Evolutionary conservation across 2,888 invertebrate species (phyloP).

Genomic region (Hypolimnas misippus): DNA sequence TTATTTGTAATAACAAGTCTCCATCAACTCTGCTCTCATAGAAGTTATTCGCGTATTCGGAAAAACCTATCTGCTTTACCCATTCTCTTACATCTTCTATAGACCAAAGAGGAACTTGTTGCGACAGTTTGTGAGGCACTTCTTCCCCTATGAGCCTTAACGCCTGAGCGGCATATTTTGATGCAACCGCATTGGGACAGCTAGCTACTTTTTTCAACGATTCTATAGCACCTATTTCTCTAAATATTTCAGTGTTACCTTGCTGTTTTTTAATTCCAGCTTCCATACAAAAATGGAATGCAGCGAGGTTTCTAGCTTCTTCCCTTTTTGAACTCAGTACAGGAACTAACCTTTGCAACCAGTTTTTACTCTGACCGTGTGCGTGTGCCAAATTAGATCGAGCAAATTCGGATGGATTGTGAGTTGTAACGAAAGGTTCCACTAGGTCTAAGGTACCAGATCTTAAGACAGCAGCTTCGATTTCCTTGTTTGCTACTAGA

Average conservation of each 20-base stretch:
- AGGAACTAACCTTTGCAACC: constrained; percentile 96
- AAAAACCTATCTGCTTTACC: constrained; percentile 99
- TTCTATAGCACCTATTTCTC: constrained; percentile 97
- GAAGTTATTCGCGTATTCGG: constrained; percentile 92
- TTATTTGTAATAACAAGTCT: constrained; percentile 95
- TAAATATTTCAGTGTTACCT: constrained; percentile 94
- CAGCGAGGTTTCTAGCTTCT: constrained; percentile 97
- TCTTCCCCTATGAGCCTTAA: constrained; percentile 96
- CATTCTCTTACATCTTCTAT: constrained; percentile 98
- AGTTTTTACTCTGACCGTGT: constrained; percentile 97
- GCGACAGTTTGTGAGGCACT: constrained; percentile 98
- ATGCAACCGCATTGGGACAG: constrained; percentile 98
- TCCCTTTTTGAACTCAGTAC: constrained; percentile 97
- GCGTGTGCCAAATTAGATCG: constrained; percentile 95
- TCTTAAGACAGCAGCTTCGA: constrained; percentile 97
- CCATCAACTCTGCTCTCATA: constrained; percentile 97
- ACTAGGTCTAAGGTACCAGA: constrained; percentile 98
- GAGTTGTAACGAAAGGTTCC: constrained; percentile 97
- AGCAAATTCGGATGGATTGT: constrained; percentile 98
- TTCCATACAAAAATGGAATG: constrained; percentile 99
- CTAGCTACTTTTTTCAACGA: constrained; percentile 98
- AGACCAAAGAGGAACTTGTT: constrained; percentile 99
- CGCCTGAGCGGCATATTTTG: constrained; percentile 97
- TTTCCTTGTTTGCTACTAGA: constrained; percentile 98
- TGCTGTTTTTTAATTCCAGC: constrained; percentile 98